These are phyloP conservation scores for Eulemur coronatus DNA, from an alignment of 2,797 vertebrate genomes.

Conservation along the genomic window DNA sequence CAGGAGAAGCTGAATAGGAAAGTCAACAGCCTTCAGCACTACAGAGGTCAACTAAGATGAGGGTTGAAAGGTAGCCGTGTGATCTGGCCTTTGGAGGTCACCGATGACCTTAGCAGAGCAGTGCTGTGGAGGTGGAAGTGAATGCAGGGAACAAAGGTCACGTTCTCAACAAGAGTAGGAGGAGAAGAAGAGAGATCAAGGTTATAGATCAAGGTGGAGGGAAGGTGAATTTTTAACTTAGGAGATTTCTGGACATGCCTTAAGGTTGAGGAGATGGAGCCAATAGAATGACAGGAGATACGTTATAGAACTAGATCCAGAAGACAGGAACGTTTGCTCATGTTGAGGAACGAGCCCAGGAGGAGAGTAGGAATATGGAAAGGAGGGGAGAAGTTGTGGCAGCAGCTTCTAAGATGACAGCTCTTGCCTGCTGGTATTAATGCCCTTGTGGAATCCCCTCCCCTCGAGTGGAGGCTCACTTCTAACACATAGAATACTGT, in stretches of 20 bases:
- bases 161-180: constrained; percentile 44
- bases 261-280: background rate
- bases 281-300: background rate
- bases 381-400: background rate
- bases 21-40: background rate
- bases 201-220: background rate
- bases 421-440: background rate
- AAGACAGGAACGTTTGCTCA: background rate
- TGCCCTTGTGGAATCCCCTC: background rate
- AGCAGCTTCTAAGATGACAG: background rate
- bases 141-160: constrained; percentile 54
- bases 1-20: background rate
- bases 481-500: background rate
- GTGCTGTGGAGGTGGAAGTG: constrained; percentile 35
- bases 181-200: background rate
- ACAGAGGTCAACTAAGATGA: background rate
- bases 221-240: constrained; percentile 25
- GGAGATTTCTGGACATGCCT: background rate
- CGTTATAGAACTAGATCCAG: background rate
- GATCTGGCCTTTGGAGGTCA: constrained; percentile 53
- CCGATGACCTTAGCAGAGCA: constrained; percentile 30
- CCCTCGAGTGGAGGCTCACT: background rate
- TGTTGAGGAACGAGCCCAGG: background rate
- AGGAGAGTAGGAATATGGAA: background rate
- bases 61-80: background rate